phyloP scores from a whole-genome alignment of 2,888 invertebrate genomes.

The Microctonus brassicae region DNA sequence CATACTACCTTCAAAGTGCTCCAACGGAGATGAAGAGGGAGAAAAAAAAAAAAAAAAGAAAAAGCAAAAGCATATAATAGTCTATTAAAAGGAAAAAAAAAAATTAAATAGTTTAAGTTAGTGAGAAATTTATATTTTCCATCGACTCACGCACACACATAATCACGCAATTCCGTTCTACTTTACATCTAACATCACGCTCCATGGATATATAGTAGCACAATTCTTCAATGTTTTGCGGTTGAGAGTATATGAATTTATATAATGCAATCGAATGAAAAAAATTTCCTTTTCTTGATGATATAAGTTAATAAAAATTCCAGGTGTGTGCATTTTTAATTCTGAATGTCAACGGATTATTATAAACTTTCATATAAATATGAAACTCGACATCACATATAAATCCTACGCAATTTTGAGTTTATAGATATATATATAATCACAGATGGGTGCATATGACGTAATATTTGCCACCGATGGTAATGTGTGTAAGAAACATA shows the following conservation, averaged over 20 bases:
- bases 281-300: not conserved
- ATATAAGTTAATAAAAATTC: not conserved
- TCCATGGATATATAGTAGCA: not conserved
- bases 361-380: not conserved
- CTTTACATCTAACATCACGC: constrained; percentile 35
- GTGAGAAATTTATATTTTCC: constrained; percentile 22
- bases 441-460: not conserved
- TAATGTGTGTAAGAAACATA: constrained; percentile 31
- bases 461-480: constrained; percentile 19
- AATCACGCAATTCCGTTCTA: constrained; percentile 40
- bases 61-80: not conserved
- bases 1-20: not conserved
- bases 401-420: not conserved
- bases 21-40: not conserved
- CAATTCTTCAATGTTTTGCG: constrained; percentile 16
- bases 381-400: not conserved
- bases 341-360: not conserved
- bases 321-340: not conserved
- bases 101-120: not conserved
- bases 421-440: not conserved
- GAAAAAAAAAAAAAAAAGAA: not conserved
- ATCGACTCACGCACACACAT: constrained; percentile 28
- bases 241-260: not conserved
- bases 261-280: constrained; percentile 10
- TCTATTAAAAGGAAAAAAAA: not conserved